These are phyloP conservation scores for Tachycineta bicolor DNA, from an alignment of 2,113 vertebrate species.

Conservation along the genomic window DNA sequence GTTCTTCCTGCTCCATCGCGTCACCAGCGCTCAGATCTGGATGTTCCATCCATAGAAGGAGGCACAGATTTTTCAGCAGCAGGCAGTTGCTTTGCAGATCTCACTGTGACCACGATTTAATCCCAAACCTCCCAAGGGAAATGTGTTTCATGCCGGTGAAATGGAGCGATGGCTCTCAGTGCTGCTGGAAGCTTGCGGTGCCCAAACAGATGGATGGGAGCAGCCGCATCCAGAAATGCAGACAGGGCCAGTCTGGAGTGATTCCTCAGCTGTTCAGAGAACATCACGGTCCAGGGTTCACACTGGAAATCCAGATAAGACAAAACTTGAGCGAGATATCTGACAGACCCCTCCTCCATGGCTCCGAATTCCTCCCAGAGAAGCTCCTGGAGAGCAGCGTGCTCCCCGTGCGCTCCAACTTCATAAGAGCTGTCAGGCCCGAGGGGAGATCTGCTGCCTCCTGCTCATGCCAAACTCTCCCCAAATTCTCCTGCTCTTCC, in stretches of 20 bases:
- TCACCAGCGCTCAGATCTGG: background rate
- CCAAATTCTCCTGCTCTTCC: background rate
- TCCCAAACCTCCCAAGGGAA: background rate
- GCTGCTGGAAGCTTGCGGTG: background rate
- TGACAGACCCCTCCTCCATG: rapidly evolving
- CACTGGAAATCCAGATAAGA: background rate
- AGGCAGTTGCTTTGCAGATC: background rate
- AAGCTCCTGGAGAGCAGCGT: background rate
- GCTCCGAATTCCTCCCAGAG: background rate
- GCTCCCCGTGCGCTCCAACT: rapidly evolving
- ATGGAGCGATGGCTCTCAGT: background rate
- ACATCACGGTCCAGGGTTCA: too few relatives aligned
- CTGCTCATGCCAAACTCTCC: background rate
- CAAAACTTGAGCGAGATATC: background rate
- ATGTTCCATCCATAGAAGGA: rapidly evolving
- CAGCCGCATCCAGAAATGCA: background rate
- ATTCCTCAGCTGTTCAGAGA: background rate
- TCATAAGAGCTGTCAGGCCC: rapidly evolving
- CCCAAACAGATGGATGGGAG: background rate
- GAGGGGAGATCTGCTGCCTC: background rate
- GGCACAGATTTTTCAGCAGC: background rate
- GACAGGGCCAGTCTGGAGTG: background rate
- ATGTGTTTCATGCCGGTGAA: too few relatives aligned
- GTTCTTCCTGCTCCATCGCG: rapidly evolving
- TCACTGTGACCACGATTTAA: background rate